Evolutionary conservation across 2,888 invertebrate species (phyloP).

Genomic region (Sminthurinus aureus): DNA sequence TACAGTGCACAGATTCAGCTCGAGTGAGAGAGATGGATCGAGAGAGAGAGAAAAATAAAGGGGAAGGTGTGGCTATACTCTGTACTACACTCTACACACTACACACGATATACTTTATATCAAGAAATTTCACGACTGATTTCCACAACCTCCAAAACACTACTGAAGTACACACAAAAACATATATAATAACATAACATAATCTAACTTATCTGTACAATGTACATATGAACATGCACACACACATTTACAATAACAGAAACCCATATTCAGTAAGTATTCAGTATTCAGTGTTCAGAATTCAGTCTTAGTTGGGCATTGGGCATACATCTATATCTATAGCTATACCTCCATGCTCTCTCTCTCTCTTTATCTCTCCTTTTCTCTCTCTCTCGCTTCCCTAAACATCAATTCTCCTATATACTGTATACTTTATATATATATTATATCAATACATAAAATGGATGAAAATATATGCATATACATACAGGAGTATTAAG

Average conservation of each 20-base stretch:
- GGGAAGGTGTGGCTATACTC: conserved; percentile 5
- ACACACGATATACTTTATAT: too few relatives aligned
- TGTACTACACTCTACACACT: not conserved
- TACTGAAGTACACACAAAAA: conserved; percentile 24
- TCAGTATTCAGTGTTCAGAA: too few relatives aligned
- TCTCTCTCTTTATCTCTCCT: not conserved
- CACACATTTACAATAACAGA: too few relatives aligned
- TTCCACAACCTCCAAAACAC: conserved; percentile 37
- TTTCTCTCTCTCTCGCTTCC: conserved; percentile 19
- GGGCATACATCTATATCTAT: too few relatives aligned
- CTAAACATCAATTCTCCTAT: conserved; percentile 17
- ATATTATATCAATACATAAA: conserved; percentile 5
- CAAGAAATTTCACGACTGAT: conserved; percentile 46
- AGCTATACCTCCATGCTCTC: too few relatives aligned
- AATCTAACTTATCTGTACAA: not conserved
- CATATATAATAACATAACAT: not conserved
- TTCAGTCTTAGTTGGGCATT: too few relatives aligned
- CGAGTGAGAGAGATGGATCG: not conserved
- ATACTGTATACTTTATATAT: not conserved
- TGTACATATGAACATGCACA: conserved; percentile 4
- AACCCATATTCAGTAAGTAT: too few relatives aligned
- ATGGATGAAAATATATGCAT: too few relatives aligned
- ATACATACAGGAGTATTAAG: too few relatives aligned
- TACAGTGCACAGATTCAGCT: not conserved
- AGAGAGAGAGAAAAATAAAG: not conserved